phyloP scores from a whole-genome alignment of 2,888 invertebrate species.

The Pollenia amentaria region DNA sequence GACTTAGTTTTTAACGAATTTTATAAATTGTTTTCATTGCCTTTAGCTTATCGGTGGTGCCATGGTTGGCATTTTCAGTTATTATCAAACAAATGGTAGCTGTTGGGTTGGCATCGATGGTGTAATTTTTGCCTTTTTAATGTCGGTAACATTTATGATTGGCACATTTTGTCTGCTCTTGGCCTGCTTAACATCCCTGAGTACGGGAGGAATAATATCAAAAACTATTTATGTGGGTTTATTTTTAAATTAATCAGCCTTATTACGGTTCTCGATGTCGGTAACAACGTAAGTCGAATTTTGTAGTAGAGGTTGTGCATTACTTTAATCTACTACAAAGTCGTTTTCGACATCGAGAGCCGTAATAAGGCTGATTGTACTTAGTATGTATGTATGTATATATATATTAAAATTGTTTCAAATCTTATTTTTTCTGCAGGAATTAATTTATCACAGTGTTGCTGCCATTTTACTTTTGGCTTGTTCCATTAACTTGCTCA shows the following conservation, averaged over 20 bases:
- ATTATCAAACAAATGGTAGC: conserved; percentile 49
- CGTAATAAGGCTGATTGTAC: too few relatives aligned
- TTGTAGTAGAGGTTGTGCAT: too few relatives aligned
- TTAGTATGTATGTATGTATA: too few relatives aligned
- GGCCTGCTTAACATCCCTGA: conserved; percentile 91
- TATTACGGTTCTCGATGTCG: too few relatives aligned
- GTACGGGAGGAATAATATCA: conserved; percentile 92
- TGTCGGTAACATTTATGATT: conserved; percentile 91
- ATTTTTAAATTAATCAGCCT: neutral
- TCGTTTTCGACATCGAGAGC: too few relatives aligned
- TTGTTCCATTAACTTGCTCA: conserved; percentile 89
- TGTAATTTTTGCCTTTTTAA: conserved; percentile 85
- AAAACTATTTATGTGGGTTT: conserved; percentile 87
- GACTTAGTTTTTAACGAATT: neutral
- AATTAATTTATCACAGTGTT: conserved; percentile 91
- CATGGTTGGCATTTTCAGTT: conserved; percentile 87
- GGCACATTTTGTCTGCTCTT: conserved; percentile 91
- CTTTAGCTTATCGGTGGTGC: conserved; percentile 89
- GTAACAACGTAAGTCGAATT: too few relatives aligned
- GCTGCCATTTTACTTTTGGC: conserved; percentile 90
- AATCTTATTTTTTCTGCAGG: conserved; percentile 85
- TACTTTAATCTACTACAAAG: too few relatives aligned
- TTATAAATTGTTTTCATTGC: neutral
- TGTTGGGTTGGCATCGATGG: conserved; percentile 45
- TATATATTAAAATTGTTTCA: neutral